These are phyloP conservation scores for Cephus spinipes DNA, from an alignment of 2,888 invertebrate species.

Conservation along the genomic window DNA sequence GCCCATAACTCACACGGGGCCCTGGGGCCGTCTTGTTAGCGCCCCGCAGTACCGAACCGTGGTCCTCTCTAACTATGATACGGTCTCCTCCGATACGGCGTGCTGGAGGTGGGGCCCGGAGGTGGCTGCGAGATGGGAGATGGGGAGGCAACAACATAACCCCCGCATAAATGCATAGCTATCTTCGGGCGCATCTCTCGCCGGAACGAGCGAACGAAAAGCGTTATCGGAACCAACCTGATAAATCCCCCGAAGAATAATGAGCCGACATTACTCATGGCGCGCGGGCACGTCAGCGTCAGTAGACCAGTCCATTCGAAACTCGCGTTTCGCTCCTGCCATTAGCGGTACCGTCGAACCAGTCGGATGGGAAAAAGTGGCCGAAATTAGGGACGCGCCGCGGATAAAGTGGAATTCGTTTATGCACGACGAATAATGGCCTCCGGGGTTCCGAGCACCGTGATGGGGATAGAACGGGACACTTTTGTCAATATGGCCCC, in stretches of 20 bases:
- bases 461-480: background rate
- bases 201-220: slow-evolving; percentile 52
- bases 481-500: background rate
- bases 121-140: background rate
- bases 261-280: slow-evolving; percentile 60
- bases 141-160: slow-evolving; percentile 7
- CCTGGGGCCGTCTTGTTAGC: slow-evolving; percentile 60
- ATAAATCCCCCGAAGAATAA: slow-evolving; percentile 62
- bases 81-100: slow-evolving; percentile 36
- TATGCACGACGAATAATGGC: background rate
- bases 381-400: slow-evolving; percentile 42
- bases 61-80: slow-evolving; percentile 48
- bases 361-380: slow-evolving; percentile 19
- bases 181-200: slow-evolving; percentile 54
- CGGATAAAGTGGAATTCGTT: slow-evolving; percentile 44
- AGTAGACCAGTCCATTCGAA: slow-evolving; percentile 6
- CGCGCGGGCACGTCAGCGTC: slow-evolving; percentile 37
- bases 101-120: background rate
- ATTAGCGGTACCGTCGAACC: slow-evolving; percentile 27
- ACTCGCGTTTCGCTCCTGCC: slow-evolving; percentile 3
- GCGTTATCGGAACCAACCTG: slow-evolving; percentile 59
- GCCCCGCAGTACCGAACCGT: slow-evolving; percentile 36
- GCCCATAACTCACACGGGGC: slow-evolving; percentile 59
- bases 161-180: slow-evolving; percentile 56
- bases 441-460: background rate